Conservation (phyloP, 2,113 vertebrate genomes). For the Anarhynchus alexandrinus region DNA sequence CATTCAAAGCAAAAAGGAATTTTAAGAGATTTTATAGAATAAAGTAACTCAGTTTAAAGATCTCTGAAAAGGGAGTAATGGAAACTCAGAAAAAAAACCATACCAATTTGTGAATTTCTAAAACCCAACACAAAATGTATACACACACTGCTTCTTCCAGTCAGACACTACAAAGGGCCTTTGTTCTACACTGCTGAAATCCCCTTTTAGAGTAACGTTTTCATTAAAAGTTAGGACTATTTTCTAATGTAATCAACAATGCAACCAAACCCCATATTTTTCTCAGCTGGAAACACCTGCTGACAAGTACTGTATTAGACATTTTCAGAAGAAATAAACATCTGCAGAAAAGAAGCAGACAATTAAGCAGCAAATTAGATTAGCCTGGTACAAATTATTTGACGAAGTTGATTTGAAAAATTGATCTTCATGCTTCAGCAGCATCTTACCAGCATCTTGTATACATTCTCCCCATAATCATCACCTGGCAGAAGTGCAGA, state of each 20-base stretch:
- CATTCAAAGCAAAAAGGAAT: neutral
- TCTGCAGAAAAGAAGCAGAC: neutral
- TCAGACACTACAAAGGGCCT: neutral
- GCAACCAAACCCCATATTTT: constrained; percentile 10
- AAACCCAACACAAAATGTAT: neutral
- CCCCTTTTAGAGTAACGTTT: neutral
- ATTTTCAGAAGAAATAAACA: constrained; percentile 34
- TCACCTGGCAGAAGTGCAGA: constrained; percentile 39
- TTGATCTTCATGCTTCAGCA: constrained; percentile 79
- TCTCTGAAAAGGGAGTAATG: neutral
- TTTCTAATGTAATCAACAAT: neutral
- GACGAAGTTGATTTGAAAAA: constrained; percentile 77
- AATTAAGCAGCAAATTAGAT: constrained; percentile 68
- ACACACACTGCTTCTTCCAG: neutral
- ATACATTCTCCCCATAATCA: constrained; percentile 74
- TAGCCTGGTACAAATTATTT: constrained; percentile 73
- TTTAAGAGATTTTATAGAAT: neutral
- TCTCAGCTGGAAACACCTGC: constrained; percentile 51
- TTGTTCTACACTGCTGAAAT: neutral
- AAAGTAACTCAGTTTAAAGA: neutral
- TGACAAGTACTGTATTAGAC: constrained; percentile 5
- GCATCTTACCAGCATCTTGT: constrained; percentile 69
- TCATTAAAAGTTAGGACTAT: constrained; percentile 10
- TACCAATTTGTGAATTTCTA: neutral
- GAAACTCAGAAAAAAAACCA: neutral